Base-by-base conservation (phyloP, 2,888 invertebrate species). In the Rambutsinella grinnellia region DNA sequence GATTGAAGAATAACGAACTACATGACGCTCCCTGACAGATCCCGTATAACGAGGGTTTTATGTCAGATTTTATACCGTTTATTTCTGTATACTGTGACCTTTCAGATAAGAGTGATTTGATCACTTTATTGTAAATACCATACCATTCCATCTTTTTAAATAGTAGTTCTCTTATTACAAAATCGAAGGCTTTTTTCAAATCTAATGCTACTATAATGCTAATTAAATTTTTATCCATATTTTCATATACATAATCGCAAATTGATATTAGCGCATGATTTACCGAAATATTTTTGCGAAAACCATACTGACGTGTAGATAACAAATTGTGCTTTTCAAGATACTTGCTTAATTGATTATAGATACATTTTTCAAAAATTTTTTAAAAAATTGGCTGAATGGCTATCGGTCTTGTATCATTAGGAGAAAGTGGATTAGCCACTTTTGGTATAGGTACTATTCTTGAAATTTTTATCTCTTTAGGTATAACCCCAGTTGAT, bases 81-180 rank as follows among this genome's bases (percentile, higher is more conserved):
- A 49, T 15, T 17, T 28, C 17, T n/a, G 74, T 69, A 53, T 24
- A 62, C n/a, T 78, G 78, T 15, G n/a, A 27, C 24, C 78, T 53
- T 0, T 65, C 44, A 1, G 2, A 13, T 0, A 78, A 19, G 10
- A 63, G 61, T 2, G 74, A 75, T 15, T 61, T 26, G 21, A 75
- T 47, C 53, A 68, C 47, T n/a, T 60, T 49, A 26, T 2, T 0
- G 10, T 78, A 53, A 17, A 78, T 70, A 3, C 69, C 69, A 61
- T 75, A 66, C 75, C 78, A 78, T 23, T 28, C 13, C 13, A 75
- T 24, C 21, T 69, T 78, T 26, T 61, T 6, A 2, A 71, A 13
- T 10, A 77, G 27, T 19, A 67, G 8, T 3, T 72, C 63, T 2
- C 65, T 15, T 26, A 65, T 23, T 2, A 75, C 66, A n/a, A 78